Base-by-base conservation (phyloP, 2,113 vertebrate genomes). In the Formicarius rufipectus region DNA sequence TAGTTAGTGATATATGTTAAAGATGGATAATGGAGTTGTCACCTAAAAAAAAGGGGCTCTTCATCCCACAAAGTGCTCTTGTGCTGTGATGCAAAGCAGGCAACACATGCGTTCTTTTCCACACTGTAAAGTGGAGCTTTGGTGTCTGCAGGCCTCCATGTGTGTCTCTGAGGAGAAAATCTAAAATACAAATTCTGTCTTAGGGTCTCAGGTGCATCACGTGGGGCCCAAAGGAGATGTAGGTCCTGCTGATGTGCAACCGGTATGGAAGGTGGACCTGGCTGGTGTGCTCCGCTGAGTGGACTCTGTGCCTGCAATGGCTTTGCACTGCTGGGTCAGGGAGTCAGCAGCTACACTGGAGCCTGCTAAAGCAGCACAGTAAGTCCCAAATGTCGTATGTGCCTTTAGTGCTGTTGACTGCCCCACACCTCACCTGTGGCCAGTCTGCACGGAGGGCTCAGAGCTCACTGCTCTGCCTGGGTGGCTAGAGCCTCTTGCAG, bases 391-490 rank as follows among this genome's bases (percentile, higher is more conserved):
- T 24, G 3, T 47, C 20, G 11, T 16, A 6, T 23, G 44, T 56
- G 35, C 71, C 35, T 66, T 47, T 17, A 24, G 27, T 39, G 52
- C 30, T 72, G 30, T 21, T 35, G 52, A 17, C n/a, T 87, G 63
- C n/a, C 60, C 50, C 0, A 0, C 37, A 52, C 31, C 27, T 31
- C 35, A 30, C 50, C 24, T 16, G 17, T 28, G 44, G n/a, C 11
- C 31, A 27, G 28, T 6, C 42, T 64, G 24, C 44, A n/a, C 1
- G 21, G 31, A 44, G 25, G 56, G 23, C 66, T 78, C 66, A 52
- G 68, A 62, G 52, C 40, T 47, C 33, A 3, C 19, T 69, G 49
- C 44, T 56, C 31, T 62, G 50, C 42, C 37, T 22, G 23, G 31
- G 15, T 11, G 75, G 27, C 47, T 23, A 31, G 12, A 68, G 27